phyloP scores from a whole-genome alignment of 2,113 vertebrate species.

The Ia io region DNA sequence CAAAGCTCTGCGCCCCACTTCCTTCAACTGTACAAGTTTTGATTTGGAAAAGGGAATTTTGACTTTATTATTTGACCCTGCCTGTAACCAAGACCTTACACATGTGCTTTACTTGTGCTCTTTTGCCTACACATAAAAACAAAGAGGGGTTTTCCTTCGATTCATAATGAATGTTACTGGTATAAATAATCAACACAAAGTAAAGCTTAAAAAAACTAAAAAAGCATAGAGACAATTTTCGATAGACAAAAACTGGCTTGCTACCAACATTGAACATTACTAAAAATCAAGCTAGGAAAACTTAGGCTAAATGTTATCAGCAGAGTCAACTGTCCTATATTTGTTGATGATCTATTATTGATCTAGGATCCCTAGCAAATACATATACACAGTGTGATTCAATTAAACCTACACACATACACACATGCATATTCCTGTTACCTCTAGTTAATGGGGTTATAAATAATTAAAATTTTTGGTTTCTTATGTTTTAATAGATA shows the following conservation, averaged over 20 bases:
- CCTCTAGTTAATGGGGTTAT: neutral
- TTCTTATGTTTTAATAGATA: neutral
- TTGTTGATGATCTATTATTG: neutral
- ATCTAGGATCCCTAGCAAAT: neutral
- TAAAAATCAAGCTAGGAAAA: constrained; percentile 10
- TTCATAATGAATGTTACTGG: neutral
- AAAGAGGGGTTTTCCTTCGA: neutral
- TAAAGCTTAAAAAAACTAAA: neutral
- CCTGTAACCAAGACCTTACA: neutral
- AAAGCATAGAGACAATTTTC: neutral
- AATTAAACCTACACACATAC: neutral
- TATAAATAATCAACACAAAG: neutral
- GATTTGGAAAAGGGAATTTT: neutral
- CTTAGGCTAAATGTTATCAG: neutral
- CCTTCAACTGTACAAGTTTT: neutral
- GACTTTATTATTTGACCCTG: neutral
- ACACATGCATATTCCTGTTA: neutral
- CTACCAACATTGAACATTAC: neutral
- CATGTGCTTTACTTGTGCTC: neutral
- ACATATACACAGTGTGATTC: neutral
- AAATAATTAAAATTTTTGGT: neutral
- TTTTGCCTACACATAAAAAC: neutral
- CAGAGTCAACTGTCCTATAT: neutral
- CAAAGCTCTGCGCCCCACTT: neutral
- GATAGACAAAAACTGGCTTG: neutral